Evolutionary conservation across 2,797 vertebrate genomes (phyloP), one percentile per base, ranked within the genome.

Genomic region (Sebastes umbrosus): DNA sequence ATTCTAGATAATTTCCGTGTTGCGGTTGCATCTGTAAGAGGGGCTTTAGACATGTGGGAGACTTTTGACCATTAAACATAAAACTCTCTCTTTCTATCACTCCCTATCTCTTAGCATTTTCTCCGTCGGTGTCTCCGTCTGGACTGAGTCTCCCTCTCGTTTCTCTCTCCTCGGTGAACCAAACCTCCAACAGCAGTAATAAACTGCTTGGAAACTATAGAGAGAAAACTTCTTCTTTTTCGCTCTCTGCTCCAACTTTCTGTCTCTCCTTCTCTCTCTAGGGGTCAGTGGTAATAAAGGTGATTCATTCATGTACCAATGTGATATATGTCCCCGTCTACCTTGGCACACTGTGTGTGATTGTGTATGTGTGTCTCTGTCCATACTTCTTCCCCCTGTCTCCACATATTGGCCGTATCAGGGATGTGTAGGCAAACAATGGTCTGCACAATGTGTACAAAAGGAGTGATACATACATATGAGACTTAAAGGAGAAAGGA

Each of bases 221-320:
- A 54, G n/a, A 32, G 29, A 12, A n/a, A 22, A 34, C 54, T 22
- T 78, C 31, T 32, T 65, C 46, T 59, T 29, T 5, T 0, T 9
- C 24, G 52, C n/a, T 13, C 5, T 57, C 3, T 8, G 13, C 59
- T 77, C 63, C 74, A 13, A 63, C 39, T 64, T 27, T 64, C 50
- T 75, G 46, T 29, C 39, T 58, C 22, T 67, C 32, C 20, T 3
- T 31, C 8, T 77, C 39, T 82, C 74, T 82, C 69, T 54, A 4
- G 69, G 66, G 69, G 60, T 90, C 82, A 84, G 70, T 58, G 71
- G 83, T 83, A 91, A 90, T 93, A 92, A 91, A 88, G 34, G 77
- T 92, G 87, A 91, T 91, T 92, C 64, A 93, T 90, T 86, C 71
- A 46, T 65, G 80, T 82, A 79, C 52, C 46, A 70, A 86, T 84